phyloP scores from a whole-genome alignment of 2,888 invertebrate genomes.

The Physocephala rufipes region DNA sequence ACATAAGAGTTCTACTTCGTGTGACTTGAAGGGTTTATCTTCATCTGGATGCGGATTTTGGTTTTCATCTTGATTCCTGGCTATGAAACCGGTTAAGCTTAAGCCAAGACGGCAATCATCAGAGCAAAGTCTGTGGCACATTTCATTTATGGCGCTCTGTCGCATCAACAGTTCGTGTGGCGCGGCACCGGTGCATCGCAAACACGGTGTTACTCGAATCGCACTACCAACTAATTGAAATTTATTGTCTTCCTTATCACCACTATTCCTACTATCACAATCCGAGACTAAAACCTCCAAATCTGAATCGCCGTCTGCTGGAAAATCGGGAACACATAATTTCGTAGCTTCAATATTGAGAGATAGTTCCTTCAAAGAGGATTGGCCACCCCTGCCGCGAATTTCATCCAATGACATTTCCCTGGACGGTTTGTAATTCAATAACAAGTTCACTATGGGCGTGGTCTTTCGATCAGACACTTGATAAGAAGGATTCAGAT shows the following conservation, averaged over 20 bases:
- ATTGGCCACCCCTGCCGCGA: conserved; percentile 26
- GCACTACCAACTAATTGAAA: conserved; percentile 3
- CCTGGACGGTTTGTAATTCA: conserved; percentile 51
- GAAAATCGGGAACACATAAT: conserved; percentile 46
- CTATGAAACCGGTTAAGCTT: conserved; percentile 46
- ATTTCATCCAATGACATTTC: conserved; percentile 42
- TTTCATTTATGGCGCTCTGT: conserved; percentile 53
- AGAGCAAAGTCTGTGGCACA: conserved; percentile 59
- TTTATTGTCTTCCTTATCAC: conserved; percentile 37
- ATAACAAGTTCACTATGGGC: background rate
- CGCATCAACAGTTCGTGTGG: conserved; percentile 44
- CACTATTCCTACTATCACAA: conserved; percentile 43
- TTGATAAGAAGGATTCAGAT: background rate
- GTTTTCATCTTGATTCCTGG: conserved; percentile 36
- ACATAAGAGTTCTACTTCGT: background rate
- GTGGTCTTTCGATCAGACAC: background rate
- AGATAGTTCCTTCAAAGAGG: background rate
- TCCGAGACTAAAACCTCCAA: conserved; percentile 49
- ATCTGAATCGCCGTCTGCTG: conserved; percentile 44
- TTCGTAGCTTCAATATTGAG: background rate
- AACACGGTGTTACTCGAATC: conserved; percentile 48
- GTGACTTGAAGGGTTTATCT: background rate
- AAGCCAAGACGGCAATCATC: conserved; percentile 55
- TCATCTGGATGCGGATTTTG: too few relatives aligned
- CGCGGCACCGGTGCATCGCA: conserved; percentile 51